Evolutionary conservation across 2,113 vertebrate genomes (phyloP), one percentile per base, ranked within the genome.

Genomic region (Strigops habroptila): DNA sequence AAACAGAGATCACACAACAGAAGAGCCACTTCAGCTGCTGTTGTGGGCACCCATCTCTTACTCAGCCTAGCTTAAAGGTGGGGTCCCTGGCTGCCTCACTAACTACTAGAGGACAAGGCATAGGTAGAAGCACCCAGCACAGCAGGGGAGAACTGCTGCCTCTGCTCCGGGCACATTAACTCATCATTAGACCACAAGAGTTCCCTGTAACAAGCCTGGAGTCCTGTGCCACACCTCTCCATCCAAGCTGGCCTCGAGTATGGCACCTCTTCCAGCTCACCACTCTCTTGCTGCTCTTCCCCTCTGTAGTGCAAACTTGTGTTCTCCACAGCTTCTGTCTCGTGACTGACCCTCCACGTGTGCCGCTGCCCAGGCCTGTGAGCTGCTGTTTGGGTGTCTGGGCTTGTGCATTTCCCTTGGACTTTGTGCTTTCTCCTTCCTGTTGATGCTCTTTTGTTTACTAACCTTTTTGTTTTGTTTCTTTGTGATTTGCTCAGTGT

Each of bases 401-500:
- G 84, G 84, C 86, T 81, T 80, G 57, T 90, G 92, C 82, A 18
- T 91, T 92, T 30, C 87, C 87, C 71, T 75, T 3, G 0, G 81
- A 89, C 63, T 53, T 85, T 30, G 96, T 82, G 48, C 79, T 93
- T 81, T 91, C 48, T 88, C 70, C 68, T 86, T 84, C 84, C 46
- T 64, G 70, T 93, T 83, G 87, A 95, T 97, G 94, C 91, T 67
- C 68, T 87, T 96, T 96, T 95, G 91, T 93, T 97, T 91, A 97
- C 97, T 98, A 97, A 96, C 93, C 97, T 97, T 94, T 97, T 93
- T 94, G 96, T 97, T 97, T 96, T 96, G 96, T 97, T 71, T 95
- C 98, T 98, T 98, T 98, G 97, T 98, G 85, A 98, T 97, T 98
- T 98, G 98, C 98, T 98, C 99, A 99, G 99, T 99, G 98, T 98